Percentiles rank a stretch among this genome's conserved stretches.
phyloP scores from a whole-genome alignment of 2,888 invertebrate genomes.

The Dolichopus griseipennis region DNA sequence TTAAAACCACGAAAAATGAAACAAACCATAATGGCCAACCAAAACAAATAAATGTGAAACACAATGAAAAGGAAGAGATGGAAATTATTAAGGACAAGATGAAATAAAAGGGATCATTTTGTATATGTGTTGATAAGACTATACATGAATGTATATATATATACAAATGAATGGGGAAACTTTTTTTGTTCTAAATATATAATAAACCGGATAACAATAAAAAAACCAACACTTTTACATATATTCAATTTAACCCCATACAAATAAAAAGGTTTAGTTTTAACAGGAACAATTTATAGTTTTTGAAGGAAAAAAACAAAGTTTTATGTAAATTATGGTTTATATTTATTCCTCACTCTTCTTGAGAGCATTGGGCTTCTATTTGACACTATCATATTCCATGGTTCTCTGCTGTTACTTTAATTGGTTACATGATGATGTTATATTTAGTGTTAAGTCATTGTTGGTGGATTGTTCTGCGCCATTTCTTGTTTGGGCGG shows the following conservation, averaged over 20 bases:
- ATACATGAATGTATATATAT: background rate
- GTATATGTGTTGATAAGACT: background rate
- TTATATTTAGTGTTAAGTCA: no score
- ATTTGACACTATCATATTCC: no score
- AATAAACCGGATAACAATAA: conserved; percentile 3
- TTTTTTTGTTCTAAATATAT: background rate
- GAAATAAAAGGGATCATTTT: background rate
- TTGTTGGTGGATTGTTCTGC: no score
- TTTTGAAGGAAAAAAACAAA: no score
- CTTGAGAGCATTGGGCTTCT: no score
- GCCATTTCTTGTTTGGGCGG: no score
- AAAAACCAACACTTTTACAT: background rate
- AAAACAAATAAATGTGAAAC: background rate
- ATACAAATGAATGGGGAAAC: background rate
- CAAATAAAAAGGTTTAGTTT: background rate
- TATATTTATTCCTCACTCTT: no score
- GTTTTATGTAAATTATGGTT: no score
- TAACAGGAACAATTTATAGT: no score
- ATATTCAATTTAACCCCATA: background rate
- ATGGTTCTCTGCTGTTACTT: no score
- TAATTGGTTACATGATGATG: no score
- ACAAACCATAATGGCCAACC: background rate
- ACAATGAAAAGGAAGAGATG: background rate
- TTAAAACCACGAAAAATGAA: background rate
- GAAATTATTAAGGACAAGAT: conserved; percentile 4